A percentile compares a stretch with the other conserved stretches of the same genome.
Conservation (phyloP, 2,797 vertebrate species). For the Diplodus puntazzo region DNA sequence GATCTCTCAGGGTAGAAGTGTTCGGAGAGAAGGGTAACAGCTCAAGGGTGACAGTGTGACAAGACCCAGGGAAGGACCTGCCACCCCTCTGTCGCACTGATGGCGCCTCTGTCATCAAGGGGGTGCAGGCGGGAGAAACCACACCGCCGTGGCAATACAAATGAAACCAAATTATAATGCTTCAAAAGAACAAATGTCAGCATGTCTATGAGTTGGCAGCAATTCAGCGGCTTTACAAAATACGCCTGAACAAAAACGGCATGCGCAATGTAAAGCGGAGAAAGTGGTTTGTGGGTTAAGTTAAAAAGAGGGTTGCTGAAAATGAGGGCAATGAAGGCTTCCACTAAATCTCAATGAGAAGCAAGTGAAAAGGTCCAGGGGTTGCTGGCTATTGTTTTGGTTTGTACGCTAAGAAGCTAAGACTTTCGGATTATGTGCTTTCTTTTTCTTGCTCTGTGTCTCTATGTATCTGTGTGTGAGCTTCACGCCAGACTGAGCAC, state of each 20-base stretch:
- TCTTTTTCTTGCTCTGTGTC: background rate
- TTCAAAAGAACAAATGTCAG: constrained; percentile 29
- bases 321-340: background rate
- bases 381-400: background rate
- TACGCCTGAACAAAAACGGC: background rate
- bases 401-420: background rate
- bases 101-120: constrained; percentile 59
- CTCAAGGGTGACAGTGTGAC: constrained; percentile 75
- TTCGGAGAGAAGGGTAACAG: constrained; percentile 62
- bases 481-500: constrained; percentile 67
- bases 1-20: constrained; percentile 59
- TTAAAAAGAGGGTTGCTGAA: background rate
- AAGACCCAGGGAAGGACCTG: constrained; percentile 57
- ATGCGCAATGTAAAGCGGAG: too few relatives aligned
- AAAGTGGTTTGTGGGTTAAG: background rate
- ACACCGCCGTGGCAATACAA: constrained; percentile 44
- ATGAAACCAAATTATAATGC: constrained; percentile 48
- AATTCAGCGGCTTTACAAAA: constrained; percentile 22
- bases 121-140: constrained; percentile 42
- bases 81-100: constrained; percentile 64
- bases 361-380: background rate
- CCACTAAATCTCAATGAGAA: background rate
- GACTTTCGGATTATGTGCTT: background rate
- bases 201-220: background rate
- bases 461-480: background rate